phyloP scores from a whole-genome alignment of 1,140 invertebrate genomes.

The Conus betulinus region DNA sequence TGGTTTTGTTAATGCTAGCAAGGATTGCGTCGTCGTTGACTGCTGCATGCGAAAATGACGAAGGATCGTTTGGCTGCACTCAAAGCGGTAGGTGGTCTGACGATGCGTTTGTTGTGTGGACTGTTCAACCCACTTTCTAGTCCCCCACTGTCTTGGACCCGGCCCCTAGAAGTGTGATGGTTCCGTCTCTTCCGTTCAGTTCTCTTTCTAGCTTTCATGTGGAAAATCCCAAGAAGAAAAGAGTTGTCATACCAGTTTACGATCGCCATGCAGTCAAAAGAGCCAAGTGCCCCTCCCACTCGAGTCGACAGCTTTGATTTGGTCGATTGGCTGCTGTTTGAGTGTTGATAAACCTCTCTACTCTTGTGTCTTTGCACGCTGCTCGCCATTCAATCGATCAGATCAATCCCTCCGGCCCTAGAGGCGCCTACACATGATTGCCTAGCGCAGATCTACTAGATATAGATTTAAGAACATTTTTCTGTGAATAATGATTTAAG shows the following conservation, averaged over 20 bases:
- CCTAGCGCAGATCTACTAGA: constrained; percentile 17
- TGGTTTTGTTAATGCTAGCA: constrained; percentile 39
- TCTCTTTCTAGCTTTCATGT: background rate
- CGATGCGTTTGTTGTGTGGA: constrained; percentile 16
- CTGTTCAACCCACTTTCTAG: constrained; percentile 21
- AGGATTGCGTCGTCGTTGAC: constrained; percentile 19
- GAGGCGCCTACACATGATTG: constrained; percentile 22
- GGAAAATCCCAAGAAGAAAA: background rate
- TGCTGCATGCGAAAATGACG: constrained; percentile 83
- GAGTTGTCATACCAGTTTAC: background rate
- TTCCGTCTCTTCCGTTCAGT: constrained; percentile 7
- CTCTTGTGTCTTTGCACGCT: constrained; percentile 17
- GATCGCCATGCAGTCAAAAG: background rate
- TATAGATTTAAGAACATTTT: background rate
- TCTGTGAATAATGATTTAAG: background rate
- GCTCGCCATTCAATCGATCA: constrained; percentile 35
- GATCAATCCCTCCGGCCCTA: constrained; percentile 30
- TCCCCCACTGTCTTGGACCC: constrained; percentile 27
- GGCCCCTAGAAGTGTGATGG: constrained; percentile 17
- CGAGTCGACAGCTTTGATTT: constrained; percentile 26
- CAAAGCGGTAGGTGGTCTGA: constrained; percentile 87
- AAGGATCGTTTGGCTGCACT: constrained; percentile 98
- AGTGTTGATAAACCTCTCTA: constrained; percentile 23
- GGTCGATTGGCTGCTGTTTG: constrained; percentile 8
- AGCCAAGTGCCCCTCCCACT: constrained; percentile 23